These are phyloP conservation scores for Xiphias gladius DNA, from an alignment of 2,113 vertebrate genomes.

Conservation along the genomic window DNA sequence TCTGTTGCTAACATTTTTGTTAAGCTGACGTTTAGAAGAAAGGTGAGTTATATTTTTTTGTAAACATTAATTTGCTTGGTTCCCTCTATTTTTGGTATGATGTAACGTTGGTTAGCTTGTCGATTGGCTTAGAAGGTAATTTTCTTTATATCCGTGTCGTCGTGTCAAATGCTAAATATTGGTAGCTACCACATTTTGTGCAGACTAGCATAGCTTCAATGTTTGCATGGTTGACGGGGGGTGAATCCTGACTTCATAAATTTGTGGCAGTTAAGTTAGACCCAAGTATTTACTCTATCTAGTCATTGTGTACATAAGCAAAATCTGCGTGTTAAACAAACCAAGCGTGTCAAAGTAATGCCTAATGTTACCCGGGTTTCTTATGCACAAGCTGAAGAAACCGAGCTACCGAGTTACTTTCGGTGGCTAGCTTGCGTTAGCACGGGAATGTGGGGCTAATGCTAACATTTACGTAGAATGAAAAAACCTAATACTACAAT, in stretches of 20 bases:
- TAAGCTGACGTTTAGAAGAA: not conserved
- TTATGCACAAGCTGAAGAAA: slow-evolving; percentile 4
- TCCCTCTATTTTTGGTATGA: accelerated
- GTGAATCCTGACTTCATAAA: not conserved
- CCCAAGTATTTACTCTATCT: accelerated
- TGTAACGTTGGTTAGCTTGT: not conserved
- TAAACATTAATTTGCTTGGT: accelerated
- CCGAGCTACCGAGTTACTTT: not conserved
- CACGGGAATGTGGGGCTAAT: not conserved
- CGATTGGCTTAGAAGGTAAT: accelerated
- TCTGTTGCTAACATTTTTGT: slow-evolving; percentile 1
- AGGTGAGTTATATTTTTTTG: slow-evolving; percentile 1
- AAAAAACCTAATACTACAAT: not conserved
- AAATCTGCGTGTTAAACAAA: accelerated
- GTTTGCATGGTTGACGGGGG: not conserved
- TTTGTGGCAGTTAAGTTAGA: not conserved
- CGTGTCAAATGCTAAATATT: slow-evolving; percentile 11
- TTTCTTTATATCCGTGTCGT: not conserved
- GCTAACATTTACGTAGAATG: not conserved
- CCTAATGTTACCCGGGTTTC: accelerated
- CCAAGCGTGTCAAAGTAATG: accelerated
- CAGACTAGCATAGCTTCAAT: not conserved
- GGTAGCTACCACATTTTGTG: not conserved
- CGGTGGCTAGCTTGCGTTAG: slow-evolving; percentile 17
- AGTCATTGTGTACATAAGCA: accelerated